Conservation (phyloP, 1,140 invertebrate species). For the Heliothis subflexa region DNA sequence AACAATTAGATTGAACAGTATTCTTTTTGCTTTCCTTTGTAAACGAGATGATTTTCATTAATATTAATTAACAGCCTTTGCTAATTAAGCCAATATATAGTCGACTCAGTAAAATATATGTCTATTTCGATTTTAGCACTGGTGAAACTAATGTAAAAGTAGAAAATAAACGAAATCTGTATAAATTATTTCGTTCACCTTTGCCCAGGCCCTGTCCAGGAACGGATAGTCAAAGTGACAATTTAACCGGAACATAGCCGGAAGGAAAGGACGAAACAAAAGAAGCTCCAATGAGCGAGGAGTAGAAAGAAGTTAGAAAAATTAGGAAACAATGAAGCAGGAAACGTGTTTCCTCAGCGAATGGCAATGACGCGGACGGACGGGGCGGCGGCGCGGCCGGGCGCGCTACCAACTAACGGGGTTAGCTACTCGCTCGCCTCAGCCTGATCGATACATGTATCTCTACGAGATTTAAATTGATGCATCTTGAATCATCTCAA, state of each 20-base stretch:
- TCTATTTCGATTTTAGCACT: not conserved
- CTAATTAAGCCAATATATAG: not conserved
- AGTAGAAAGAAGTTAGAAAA: slow-evolving; percentile 68
- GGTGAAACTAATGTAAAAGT: not conserved
- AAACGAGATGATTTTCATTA: too few species aligned
- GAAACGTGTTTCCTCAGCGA: slow-evolving; percentile 65
- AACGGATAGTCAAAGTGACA: slow-evolving; percentile 75
- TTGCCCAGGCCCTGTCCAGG: slow-evolving; percentile 47
- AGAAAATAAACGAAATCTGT: slow-evolving; percentile 14
- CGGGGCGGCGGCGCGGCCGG: slow-evolving; percentile 38
- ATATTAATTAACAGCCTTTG: not conserved
- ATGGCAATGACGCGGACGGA: slow-evolving; percentile 47
- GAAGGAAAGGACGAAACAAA: slow-evolving; percentile 74
- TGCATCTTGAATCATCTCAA: slow-evolving; percentile 37
- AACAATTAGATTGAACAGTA: too few species aligned
- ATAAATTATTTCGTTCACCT: slow-evolving; percentile 10
- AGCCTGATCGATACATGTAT: slow-evolving; percentile 57
- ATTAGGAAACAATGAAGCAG: slow-evolving; percentile 74
- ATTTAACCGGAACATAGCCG: slow-evolving; percentile 71
- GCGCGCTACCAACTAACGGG: slow-evolving; percentile 45
- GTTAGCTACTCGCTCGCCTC: slow-evolving; percentile 47
- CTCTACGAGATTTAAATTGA: slow-evolving; percentile 43
- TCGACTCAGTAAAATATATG: not conserved
- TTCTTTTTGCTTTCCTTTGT: too few species aligned
- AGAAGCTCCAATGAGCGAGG: slow-evolving; percentile 58